Conservation (phyloP, 1,140 invertebrate genomes). For the Lutraria rhynchaena region DNA sequence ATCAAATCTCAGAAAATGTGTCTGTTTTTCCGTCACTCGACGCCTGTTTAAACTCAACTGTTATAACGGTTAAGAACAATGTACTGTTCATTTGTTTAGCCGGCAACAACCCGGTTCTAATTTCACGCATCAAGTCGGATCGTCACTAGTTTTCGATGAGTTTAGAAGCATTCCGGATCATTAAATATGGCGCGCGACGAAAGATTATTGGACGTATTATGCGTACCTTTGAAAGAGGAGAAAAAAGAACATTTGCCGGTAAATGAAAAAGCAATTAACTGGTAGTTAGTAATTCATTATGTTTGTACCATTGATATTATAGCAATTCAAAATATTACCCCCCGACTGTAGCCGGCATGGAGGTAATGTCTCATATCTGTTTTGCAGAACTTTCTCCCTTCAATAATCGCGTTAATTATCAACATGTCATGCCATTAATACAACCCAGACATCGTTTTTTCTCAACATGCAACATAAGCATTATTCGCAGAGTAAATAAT, state of each 20-base stretch:
- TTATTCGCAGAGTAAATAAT: too few relatives aligned
- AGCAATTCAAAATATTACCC: not conserved
- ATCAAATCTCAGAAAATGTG: not conserved
- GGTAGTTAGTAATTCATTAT: conserved; percentile 21
- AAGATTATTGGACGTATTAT: not conserved
- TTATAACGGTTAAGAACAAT: conserved; percentile 4
- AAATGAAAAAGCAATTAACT: conserved; percentile 31
- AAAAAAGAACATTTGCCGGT: not conserved
- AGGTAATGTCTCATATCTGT: not conserved
- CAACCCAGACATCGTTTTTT: too few relatives aligned
- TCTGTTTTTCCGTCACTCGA: conserved; percentile 6
- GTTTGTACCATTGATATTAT: not conserved
- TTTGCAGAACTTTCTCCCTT: too few relatives aligned
- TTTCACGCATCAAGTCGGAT: conserved; percentile 23
- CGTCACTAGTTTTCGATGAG: conserved; percentile 12
- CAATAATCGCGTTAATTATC: too few relatives aligned
- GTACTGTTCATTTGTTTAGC: conserved; percentile 15
- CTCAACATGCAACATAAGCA: too few relatives aligned
- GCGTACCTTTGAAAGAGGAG: not conserved
- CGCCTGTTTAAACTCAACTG: conserved; percentile 9
- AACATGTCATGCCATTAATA: too few relatives aligned
- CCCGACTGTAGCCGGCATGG: not conserved
- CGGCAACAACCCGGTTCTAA: conserved; percentile 19
- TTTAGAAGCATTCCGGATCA: conserved; percentile 20
- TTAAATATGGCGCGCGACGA: conserved; percentile 19